A percentile compares a stretch with the other conserved stretches of the same genome.
Evolutionary conservation across 2,113 vertebrate species (phyloP).

Genomic region (Arenaria interpres): DNA sequence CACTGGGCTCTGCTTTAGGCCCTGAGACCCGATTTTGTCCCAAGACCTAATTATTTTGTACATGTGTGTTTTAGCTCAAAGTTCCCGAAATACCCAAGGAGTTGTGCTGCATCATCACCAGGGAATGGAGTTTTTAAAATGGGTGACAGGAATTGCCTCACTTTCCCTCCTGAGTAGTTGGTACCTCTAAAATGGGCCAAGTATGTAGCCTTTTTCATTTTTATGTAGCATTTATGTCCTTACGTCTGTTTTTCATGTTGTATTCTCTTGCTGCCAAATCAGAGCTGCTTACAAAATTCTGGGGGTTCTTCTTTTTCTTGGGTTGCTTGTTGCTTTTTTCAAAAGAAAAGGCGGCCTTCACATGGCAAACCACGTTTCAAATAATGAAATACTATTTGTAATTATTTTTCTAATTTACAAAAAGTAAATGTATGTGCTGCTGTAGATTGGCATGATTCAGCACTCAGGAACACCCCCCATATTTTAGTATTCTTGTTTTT

Average conservation of each 20-base stretch:
- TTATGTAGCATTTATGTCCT: background rate
- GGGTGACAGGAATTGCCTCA: background rate
- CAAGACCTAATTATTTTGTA: background rate
- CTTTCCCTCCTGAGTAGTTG: background rate
- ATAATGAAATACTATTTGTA: background rate
- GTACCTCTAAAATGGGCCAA: background rate
- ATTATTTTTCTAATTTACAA: constrained; percentile 3
- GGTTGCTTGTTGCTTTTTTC: background rate
- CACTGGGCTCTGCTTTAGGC: background rate
- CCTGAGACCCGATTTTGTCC: background rate
- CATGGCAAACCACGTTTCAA: background rate
- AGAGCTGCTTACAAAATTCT: background rate
- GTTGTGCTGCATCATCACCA: background rate
- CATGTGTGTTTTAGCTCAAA: background rate
- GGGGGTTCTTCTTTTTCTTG: background rate
- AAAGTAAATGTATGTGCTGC: background rate
- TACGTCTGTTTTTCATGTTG: background rate
- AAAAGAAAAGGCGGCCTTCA: background rate
- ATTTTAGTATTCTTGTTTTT: background rate
- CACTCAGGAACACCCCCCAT: background rate
- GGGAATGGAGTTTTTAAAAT: background rate
- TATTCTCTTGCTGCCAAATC: background rate
- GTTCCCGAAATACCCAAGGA: background rate
- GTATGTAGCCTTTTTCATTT: background rate
- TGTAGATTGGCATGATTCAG: constrained; percentile 18